phyloP scores from a whole-genome alignment of 2,888 invertebrate species.

The Trichopoda pennipes region DNA sequence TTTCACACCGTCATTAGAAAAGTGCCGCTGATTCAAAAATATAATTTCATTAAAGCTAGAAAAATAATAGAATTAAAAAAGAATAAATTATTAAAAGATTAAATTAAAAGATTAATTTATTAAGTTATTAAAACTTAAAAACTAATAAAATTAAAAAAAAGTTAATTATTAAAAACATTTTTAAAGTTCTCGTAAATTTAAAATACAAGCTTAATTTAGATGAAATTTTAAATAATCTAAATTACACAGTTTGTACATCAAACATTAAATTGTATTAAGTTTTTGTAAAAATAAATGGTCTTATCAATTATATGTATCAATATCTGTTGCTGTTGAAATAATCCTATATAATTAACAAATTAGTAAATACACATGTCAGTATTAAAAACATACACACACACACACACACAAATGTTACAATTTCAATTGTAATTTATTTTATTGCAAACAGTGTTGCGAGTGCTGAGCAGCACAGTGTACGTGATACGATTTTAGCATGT shows the following conservation, averaged over 20 bases:
- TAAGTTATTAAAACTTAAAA: too few species aligned
- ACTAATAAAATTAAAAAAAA: too few species aligned
- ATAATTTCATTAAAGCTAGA: too few species aligned
- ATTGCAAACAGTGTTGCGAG: not conserved
- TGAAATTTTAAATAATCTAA: not conserved
- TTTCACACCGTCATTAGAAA: too few species aligned
- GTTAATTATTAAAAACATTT: too few species aligned
- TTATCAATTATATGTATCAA: constrained; percentile 28
- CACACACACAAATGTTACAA: too few species aligned
- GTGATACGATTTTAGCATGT: constrained; percentile 38
- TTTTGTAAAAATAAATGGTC: not conserved
- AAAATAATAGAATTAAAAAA: too few species aligned
- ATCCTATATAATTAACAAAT: constrained; percentile 53
- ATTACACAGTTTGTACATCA: not conserved
- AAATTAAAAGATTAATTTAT: too few species aligned
- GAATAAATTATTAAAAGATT: too few species aligned
- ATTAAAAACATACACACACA: constrained; percentile 18
- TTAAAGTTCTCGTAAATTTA: too few species aligned
- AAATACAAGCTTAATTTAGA: too few species aligned
- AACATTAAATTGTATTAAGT: not conserved
- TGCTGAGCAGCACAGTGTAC: not conserved
- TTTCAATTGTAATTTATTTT: constrained; percentile 40
- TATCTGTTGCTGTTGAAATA: constrained; percentile 5
- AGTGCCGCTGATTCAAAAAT: too few species aligned
- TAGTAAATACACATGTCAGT: constrained; percentile 38